Percentiles rank a stretch among this genome's conserved stretches.
phyloP scores from a whole-genome alignment of 2,113 vertebrate species.

The Urocitellus parryii region DNA sequence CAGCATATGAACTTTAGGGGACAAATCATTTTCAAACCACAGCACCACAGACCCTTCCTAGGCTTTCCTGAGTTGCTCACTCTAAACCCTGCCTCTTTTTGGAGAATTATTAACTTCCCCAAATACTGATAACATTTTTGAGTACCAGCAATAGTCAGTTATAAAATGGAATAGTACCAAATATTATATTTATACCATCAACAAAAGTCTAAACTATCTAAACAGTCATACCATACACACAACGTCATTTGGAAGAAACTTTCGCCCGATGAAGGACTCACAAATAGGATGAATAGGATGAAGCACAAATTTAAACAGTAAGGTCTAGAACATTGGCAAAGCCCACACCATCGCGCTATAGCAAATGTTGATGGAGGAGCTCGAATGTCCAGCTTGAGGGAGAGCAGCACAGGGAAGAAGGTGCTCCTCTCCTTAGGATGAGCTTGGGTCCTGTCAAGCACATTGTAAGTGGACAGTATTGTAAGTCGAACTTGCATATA shows the following conservation, averaged over 20 bases:
- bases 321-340: background rate
- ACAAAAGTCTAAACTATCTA: background rate
- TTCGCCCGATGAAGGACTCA: background rate
- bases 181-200: slow-evolving; percentile 15
- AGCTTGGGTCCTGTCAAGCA: background rate
- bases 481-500: too few relatives aligned
- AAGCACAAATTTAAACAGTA: slow-evolving; percentile 7
- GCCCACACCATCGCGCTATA: background rate
- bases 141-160: background rate
- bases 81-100: background rate
- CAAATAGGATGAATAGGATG: background rate
- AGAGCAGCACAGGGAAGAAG: background rate
- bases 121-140: background rate
- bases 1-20: background rate
- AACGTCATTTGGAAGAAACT: background rate
- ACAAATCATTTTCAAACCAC: background rate
- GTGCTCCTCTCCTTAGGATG: background rate
- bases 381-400: background rate
- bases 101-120: background rate
- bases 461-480: too few relatives aligned
- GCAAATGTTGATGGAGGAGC: background rate
- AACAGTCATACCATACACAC: background rate
- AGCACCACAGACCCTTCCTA: background rate
- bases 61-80: background rate
- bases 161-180: background rate